Percentiles rank a stretch among this genome's conserved stretches.
Conservation (phyloP, 2,797 vertebrate genomes). For the Manis crassicaudata region DNA sequence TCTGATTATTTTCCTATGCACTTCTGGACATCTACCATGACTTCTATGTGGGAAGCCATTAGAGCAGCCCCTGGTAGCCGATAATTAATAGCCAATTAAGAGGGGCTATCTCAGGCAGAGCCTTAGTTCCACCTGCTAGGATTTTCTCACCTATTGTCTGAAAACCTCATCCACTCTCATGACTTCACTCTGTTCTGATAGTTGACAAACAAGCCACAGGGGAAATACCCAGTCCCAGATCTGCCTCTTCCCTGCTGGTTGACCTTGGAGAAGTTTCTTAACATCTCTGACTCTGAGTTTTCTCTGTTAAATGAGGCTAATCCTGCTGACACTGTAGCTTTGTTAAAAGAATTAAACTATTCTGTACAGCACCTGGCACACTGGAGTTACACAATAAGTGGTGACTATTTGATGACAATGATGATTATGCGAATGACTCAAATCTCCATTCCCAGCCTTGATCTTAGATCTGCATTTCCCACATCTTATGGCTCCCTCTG, state of each 20-base stretch:
- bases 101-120: not conserved
- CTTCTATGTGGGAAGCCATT: not conserved
- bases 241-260: not conserved
- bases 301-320: not conserved
- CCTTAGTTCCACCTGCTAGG: not conserved
- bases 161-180: not conserved
- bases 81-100: conserved; percentile 22
- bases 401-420: not conserved
- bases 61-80: not conserved
- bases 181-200: not conserved
- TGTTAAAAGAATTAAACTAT: not conserved
- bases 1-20: not conserved
- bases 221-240: not conserved
- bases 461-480: not conserved
- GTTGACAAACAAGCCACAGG: not conserved
- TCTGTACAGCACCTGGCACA: not conserved
- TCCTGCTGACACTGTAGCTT: not conserved
- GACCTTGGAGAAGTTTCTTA: not conserved
- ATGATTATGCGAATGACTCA: not conserved
- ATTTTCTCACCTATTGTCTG: not conserved
- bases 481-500: not conserved
- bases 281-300: conserved; percentile 1
- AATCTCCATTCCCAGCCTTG: not conserved
- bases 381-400: not conserved
- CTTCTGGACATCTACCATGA: not conserved